These are phyloP conservation scores for Cheumatopsyche charites DNA, from an alignment of 1,140 invertebrate species.

Conservation along the genomic window DNA sequence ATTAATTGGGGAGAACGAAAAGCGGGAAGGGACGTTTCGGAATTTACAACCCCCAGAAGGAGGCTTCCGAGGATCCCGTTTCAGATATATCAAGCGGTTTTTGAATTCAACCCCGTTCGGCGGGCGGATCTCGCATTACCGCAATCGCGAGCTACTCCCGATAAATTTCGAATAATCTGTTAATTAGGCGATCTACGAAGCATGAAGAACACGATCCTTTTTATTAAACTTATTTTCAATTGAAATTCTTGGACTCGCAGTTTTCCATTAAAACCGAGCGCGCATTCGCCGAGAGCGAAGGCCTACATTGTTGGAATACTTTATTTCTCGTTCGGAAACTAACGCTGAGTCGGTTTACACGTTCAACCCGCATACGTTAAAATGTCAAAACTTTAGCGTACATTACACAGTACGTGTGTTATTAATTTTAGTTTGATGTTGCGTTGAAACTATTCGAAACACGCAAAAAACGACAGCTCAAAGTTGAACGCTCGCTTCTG, in stretches of 20 bases:
- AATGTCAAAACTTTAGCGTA: conserved; percentile 21
- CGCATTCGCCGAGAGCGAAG: background rate
- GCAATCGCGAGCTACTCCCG: conserved; percentile 26
- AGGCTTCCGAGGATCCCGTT: conserved; percentile 38
- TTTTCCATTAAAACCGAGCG: conserved; percentile 24
- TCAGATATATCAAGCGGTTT: conserved; percentile 49
- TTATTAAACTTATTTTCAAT: conserved; percentile 5
- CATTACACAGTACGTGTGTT: background rate
- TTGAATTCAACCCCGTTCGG: conserved; percentile 41
- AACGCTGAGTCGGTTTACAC: conserved; percentile 18
- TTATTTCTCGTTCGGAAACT: conserved; percentile 15
- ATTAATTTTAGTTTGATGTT: conserved; percentile 26
- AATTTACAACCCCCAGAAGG: conserved; percentile 46
- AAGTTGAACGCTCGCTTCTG: too few relatives aligned
- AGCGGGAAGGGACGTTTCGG: conserved; percentile 36
- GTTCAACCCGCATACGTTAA: conserved; percentile 31
- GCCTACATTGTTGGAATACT: conserved; percentile 29
- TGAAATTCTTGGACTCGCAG: conserved; percentile 14
- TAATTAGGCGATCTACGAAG: conserved; percentile 35
- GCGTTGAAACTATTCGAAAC: background rate
- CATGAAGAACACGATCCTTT: background rate
- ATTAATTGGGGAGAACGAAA: conserved; percentile 45
- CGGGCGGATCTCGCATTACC: conserved; percentile 41
- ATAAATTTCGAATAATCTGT: conserved; percentile 47
- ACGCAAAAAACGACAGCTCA: too few relatives aligned